These are phyloP conservation scores for Sigmodon hispidus DNA, from an alignment of 2,113 vertebrate genomes.

Conservation along the genomic window DNA sequence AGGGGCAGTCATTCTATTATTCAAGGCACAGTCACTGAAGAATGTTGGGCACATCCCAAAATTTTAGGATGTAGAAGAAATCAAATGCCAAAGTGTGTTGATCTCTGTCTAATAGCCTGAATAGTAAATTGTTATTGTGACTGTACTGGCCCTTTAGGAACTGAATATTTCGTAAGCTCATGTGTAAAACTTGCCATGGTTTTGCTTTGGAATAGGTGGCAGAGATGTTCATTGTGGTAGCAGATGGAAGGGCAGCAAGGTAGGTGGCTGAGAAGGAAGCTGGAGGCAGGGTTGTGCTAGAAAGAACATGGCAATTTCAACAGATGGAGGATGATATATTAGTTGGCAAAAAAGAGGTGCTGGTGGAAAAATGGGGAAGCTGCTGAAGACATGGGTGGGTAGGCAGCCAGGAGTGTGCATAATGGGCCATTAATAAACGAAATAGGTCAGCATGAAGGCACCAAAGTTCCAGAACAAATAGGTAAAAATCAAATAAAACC, in stretches of 20 bases:
- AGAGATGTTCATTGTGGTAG: conserved; percentile 52
- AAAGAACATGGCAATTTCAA: conserved; percentile 65
- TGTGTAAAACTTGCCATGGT: not conserved
- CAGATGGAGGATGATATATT: conserved; percentile 77
- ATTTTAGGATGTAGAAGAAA: not conserved
- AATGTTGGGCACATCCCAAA: not conserved
- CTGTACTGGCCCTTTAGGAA: not conserved
- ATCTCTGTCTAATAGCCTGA: not conserved
- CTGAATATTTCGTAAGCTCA: not conserved
- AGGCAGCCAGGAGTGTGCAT: conserved; percentile 27
- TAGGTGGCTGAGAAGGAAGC: conserved; percentile 68
- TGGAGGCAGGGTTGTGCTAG: conserved; percentile 65
- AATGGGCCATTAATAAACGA: not conserved
- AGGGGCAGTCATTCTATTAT: not conserved
- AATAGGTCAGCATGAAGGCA: not conserved
- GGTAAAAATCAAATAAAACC: not conserved
- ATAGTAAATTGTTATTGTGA: not conserved
- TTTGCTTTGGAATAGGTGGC: conserved; percentile 38
- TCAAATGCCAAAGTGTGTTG: not conserved
- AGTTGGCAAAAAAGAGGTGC: conserved; percentile 64
- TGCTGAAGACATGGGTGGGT: conserved; percentile 2
- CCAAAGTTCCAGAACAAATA: not conserved
- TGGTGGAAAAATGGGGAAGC: conserved; percentile 51
- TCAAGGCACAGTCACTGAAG: not conserved
- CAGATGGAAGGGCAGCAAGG: conserved; percentile 77